Evolutionary conservation across 2,888 invertebrate species (phyloP), one percentile per base, ranked within the genome.

Genomic region (Phyllotreta cruciferae): DNA sequence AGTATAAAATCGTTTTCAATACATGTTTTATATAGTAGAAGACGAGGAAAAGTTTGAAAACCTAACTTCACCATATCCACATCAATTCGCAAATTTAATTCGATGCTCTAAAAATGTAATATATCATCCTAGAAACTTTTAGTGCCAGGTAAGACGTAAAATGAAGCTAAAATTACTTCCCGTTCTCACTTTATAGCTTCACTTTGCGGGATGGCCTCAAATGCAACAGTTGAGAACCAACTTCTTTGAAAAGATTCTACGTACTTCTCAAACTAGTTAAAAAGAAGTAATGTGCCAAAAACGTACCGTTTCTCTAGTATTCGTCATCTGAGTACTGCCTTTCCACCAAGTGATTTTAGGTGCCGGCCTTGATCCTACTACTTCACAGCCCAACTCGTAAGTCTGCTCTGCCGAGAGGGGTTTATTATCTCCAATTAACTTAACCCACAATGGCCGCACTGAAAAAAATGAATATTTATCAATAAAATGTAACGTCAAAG

Each of bases 341-440:
- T 89, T 90, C 87, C 89, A 90, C 92, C 92, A 92, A 54, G 88
- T 87, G 75, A 92, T 88, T 70, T 86, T 85, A n/a, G 92, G 90
- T n/a, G 86, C 84, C 37, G 91, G 91, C 73, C 90, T 84, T 49
- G 91, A 88, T 37, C 92, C 92, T 64, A 88, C 86, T 45, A 90
- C 88, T 77, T 89, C 87, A 79, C 92, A 92, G 73, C 84, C 86
- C 70, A 92, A 82, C 78, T 89, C 88, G 82, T 91, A 90, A 69
- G 87, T 85, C 77, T 84, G 86, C 66, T 88, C 88, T 34, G 90
- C 90, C 58, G 90, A 90, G 72, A 92, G 82, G 60, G 91, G 88
- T 72, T 86, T 85, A 79, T 90, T 89, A 74, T 89, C 87, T 34
- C 88, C 88, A 73, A 87, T 83, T 70, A 92, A 83, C 74, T 85